These are phyloP conservation scores for Pseudococcus longispinus DNA, from an alignment of 2,888 invertebrate genomes.

Conservation along the genomic window DNA sequence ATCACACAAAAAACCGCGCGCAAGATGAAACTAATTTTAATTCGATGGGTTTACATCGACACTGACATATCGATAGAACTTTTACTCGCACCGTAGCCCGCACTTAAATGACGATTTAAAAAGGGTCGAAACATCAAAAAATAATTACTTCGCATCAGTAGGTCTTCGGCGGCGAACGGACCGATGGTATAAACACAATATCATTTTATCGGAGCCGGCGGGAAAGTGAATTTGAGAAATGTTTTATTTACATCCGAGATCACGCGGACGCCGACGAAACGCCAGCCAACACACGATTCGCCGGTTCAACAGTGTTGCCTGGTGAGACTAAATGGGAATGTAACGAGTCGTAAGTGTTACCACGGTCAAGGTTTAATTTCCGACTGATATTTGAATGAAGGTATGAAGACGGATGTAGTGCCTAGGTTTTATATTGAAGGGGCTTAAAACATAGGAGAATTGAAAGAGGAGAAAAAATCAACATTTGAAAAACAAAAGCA, in stretches of 20 bases:
- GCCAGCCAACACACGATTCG: neutral
- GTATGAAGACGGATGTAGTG: too few relatives aligned
- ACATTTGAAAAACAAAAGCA: too few relatives aligned
- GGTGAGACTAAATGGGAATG: neutral
- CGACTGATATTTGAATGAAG: too few relatives aligned
- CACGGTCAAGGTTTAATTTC: neutral
- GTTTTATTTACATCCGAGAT: slow-evolving; percentile 37
- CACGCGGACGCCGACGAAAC: slow-evolving; percentile 14
- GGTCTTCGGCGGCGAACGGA: neutral
- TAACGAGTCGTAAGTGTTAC: neutral
- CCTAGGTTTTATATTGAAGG: too few relatives aligned
- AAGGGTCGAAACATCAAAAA: slow-evolving; percentile 23
- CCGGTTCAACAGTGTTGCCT: slow-evolving; percentile 7
- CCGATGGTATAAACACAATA: slow-evolving; percentile 11
- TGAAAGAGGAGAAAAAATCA: too few relatives aligned
- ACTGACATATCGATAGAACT: neutral
- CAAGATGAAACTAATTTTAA: neutral
- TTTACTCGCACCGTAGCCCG: neutral
- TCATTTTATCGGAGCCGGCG: slow-evolving; percentile 19
- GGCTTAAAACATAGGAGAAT: too few relatives aligned
- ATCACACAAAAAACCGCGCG: neutral
- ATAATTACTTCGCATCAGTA: slow-evolving; percentile 17
- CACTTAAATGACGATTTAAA: neutral
- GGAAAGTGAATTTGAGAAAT: slow-evolving; percentile 25
- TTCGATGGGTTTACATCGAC: neutral